Percentiles rank a stretch among this genome's conserved stretches.
Conservation (phyloP, 2,888 invertebrate genomes). For the Seira ritae region DNA sequence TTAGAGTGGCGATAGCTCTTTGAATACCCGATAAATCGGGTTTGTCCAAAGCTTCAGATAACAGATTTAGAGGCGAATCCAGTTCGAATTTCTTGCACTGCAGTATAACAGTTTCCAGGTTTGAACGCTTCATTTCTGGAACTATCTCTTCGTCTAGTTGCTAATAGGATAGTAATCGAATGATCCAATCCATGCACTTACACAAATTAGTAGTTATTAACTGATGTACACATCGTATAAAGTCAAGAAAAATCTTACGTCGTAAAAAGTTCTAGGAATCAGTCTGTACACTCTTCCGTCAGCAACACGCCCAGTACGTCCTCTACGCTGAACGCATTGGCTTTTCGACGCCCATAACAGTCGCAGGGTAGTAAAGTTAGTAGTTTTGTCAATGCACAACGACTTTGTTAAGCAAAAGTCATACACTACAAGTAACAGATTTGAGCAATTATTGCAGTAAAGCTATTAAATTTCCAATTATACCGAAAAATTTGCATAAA, state of each 20-base stretch:
- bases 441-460: slow-evolving; percentile 27
- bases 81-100: slow-evolving; percentile 88
- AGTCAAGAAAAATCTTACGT: slow-evolving; percentile 40
- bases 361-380: slow-evolving; percentile 87
- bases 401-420: slow-evolving; percentile 95
- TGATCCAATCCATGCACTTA: too few relatives aligned
- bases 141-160: slow-evolving; percentile 76
- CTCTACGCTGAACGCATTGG: slow-evolving; percentile 92
- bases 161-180: slow-evolving; percentile 47
- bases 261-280: slow-evolving; percentile 80
- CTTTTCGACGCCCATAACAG: slow-evolving; percentile 92
- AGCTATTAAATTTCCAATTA: too few relatives aligned
- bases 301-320: slow-evolving; percentile 90
- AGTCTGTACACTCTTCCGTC: slow-evolving; percentile 84
- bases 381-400: slow-evolving; percentile 83
- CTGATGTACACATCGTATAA: too few relatives aligned
- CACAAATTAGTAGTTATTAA: too few relatives aligned
- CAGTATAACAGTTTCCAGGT: slow-evolving; percentile 88
- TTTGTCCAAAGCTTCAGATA: slow-evolving; percentile 90
- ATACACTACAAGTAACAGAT: too few relatives aligned
- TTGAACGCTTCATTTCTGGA: slow-evolving; percentile 89
- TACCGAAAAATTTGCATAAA: too few relatives aligned
- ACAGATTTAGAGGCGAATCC: slow-evolving; percentile 86
- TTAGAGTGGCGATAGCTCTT: slow-evolving; percentile 86
- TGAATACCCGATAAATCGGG: slow-evolving; percentile 90